Base-by-base conservation (phyloP, 92 coral and sea anemone species). In the Bergia puertoricense region DNA sequence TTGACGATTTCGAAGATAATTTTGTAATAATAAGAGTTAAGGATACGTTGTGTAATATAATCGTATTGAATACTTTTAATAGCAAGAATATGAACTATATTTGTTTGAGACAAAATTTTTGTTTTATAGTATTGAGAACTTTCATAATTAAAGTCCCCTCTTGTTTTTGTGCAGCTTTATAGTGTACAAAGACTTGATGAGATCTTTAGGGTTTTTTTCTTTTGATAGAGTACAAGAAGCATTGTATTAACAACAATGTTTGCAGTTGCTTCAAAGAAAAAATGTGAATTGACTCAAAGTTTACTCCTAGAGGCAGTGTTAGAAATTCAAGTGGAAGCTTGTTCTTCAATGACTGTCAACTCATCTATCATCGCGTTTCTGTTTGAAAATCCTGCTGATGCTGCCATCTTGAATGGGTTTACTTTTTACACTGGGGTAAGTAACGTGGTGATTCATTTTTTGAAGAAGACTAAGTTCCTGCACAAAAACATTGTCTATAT, bases 381-480 rank as follows among this genome's bases (percentile, higher is more conserved):
- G 16, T 51, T 80, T 80, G 84, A 80, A 38, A 36, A 80, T 56
- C 68, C 68, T 8, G 71, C 69, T 4, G 84, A 80, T 59, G n/a
- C 71, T 80, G 72, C 48, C 23, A 1, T 13, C 46, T 3, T 80
- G 6, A 30, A 80, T n/a, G 15, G 0, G 41, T 11, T 54, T 80
- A 56, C 66, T 51, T 80, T 38, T 40, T 81, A 16, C 18, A 30
- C 50, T 57, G 69, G 85, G 72, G 85, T 80, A 80, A 38, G 85
- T 80, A 23, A 13, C 22, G 5, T 46, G 54, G 15, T 38, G 77
- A 30, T 62, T 62, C 22, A 62, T 62, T 62, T 18, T 2, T 62
- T 5, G 18, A 62, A 18, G 69, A 62, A 62, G 69, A 62, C 23
- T 16, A 62, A 62, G 30, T 5, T 20, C 0, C 13, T 54, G 59